A percentile compares a stretch with the other conserved stretches of the same genome.
Evolutionary conservation across 2,797 vertebrate species (phyloP).

Genomic region (Oreortyx pictus): DNA sequence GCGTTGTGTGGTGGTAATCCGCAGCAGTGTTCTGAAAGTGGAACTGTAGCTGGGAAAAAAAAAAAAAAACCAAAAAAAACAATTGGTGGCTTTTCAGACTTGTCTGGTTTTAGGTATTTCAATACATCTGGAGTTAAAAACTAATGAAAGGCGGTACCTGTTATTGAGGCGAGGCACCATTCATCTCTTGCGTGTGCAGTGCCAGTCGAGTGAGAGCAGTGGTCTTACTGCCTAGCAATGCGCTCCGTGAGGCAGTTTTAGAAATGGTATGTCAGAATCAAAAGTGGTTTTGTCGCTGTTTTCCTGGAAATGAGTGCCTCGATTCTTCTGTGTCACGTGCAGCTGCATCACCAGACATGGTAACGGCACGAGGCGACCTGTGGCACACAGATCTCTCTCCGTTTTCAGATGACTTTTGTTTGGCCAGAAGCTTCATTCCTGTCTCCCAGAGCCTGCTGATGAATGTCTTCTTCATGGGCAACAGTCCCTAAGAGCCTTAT

Average conservation of each 20-base stretch:
- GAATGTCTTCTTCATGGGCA: not conserved
- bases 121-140: not conserved
- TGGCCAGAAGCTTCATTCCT: not conserved
- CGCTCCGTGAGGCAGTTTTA: not conserved
- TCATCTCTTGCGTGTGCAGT: not conserved
- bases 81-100: rapidly evolving
- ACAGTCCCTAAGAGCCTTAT: not conserved
- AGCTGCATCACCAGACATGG: rapidly evolving
- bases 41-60: not conserved
- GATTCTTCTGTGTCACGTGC: not conserved
- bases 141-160: not conserved
- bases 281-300: not conserved
- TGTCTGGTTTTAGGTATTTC: not conserved
- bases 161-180: not conserved
- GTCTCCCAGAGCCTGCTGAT: not conserved
- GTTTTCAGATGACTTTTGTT: too few species aligned
- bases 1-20: not conserved
- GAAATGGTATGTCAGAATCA: not conserved
- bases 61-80: too few species aligned
- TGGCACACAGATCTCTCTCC: too few species aligned
- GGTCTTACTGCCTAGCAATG: not conserved
- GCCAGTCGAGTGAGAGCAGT: not conserved
- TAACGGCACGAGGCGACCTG: not conserved
- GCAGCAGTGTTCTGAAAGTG: not conserved
- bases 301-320: not conserved